These are phyloP conservation scores for Trilocha varians DNA, from an alignment of 2,888 invertebrate species.

Conservation along the genomic window DNA sequence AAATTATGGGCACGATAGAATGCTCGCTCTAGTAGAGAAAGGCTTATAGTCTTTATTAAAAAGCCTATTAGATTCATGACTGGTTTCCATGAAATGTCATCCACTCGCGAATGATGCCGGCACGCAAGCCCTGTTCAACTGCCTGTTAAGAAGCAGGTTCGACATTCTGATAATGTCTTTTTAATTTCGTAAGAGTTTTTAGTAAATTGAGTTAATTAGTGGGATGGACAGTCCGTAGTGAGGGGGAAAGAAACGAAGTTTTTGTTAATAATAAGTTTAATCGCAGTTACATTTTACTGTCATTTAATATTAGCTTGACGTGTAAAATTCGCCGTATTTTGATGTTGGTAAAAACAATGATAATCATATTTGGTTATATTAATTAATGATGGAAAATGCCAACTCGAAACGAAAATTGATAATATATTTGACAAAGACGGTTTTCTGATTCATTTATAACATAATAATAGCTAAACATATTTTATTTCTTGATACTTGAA, in stretches of 20 bases:
- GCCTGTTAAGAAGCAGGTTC: not conserved
- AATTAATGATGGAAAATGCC: too few species aligned
- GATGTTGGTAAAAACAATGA: too few species aligned
- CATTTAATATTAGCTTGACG: too few species aligned
- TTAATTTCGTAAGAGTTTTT: not conserved
- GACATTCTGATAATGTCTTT: not conserved
- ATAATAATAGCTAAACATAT: too few species aligned
- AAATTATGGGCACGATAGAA: constrained; percentile 2
- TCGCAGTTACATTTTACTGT: too few species aligned
- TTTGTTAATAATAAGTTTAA: not conserved
- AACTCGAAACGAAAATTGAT: too few species aligned
- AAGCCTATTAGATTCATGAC: constrained; percentile 32
- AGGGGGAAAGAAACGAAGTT: not conserved
- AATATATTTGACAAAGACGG: too few species aligned
- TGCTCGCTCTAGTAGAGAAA: not conserved
- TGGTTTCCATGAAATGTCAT: constrained; percentile 52
- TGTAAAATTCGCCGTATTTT: too few species aligned
- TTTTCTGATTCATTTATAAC: too few species aligned
- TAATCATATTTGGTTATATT: too few species aligned
- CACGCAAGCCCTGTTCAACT: constrained; percentile 28
- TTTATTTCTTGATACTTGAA: too few species aligned
- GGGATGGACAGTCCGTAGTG: not conserved
- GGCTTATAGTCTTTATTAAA: constrained; percentile 2
- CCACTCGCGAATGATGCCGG: constrained; percentile 25
- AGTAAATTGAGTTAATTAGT: not conserved